Conservation (phyloP, 2,888 invertebrate genomes). For the Crioceris asparagi region DNA sequence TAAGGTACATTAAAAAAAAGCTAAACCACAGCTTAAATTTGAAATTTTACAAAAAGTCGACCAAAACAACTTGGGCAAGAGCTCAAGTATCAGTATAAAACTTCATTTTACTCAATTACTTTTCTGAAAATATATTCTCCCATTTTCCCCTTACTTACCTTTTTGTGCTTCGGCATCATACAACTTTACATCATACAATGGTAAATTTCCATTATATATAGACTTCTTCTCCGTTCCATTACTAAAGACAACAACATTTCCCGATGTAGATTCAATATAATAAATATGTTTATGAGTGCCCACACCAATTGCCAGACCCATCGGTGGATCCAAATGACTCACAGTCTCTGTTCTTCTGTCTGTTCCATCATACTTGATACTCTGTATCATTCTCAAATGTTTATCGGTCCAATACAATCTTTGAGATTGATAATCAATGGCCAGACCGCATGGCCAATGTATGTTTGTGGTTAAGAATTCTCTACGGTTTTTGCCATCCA, state of each 20-base stretch:
- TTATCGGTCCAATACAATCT: conserved; percentile 66
- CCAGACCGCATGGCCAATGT: conserved; percentile 69
- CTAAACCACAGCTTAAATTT: too few relatives aligned
- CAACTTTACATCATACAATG: conserved; percentile 56
- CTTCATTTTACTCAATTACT: too few relatives aligned
- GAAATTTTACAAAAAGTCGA: too few relatives aligned
- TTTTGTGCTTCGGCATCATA: conserved; percentile 48
- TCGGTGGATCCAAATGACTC: conserved; percentile 41
- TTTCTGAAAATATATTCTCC: too few relatives aligned
- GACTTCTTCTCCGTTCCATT: conserved; percentile 37
- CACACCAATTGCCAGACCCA: conserved; percentile 21
- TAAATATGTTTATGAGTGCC: conserved; percentile 46
- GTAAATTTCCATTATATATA: conserved; percentile 54
- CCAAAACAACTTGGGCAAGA: too few relatives aligned
- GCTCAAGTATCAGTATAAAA: too few relatives aligned
- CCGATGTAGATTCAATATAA: conserved; percentile 62
- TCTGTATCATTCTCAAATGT: conserved; percentile 55
- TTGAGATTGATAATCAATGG: conserved; percentile 47
- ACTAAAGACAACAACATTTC: conserved; percentile 44
- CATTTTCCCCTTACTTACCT: conserved; percentile 39
- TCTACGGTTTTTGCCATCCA: conserved; percentile 56
- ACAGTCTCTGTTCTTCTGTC: conserved; percentile 42
- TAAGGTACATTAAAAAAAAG: too few relatives aligned
- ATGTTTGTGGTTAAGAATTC: conserved; percentile 40
- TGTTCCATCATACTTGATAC: conserved; percentile 46